Evolutionary conservation across 2,797 vertebrate genomes (phyloP).

Genomic region (Tragopan temminckii): DNA sequence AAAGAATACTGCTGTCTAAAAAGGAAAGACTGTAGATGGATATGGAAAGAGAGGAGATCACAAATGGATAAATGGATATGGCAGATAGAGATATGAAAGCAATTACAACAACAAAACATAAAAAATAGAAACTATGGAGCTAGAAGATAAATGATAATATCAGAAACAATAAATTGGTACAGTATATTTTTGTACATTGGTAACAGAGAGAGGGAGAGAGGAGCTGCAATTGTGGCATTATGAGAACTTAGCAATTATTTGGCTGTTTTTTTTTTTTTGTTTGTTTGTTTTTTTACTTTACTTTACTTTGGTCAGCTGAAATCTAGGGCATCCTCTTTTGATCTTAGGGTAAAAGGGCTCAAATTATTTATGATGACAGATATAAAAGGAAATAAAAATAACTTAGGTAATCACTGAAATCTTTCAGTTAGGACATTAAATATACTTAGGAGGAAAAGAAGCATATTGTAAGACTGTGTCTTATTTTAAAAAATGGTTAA

Average conservation of each 20-base stretch:
- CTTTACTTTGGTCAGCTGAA: background rate
- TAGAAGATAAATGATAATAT: background rate
- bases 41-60: background rate
- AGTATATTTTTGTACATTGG: background rate
- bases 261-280: background rate
- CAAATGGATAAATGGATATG: background rate
- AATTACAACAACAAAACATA: background rate
- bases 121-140: background rate
- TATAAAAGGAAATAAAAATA: conserved; percentile 54
- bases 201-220: too few relatives aligned
- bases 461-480: conserved; percentile 28
- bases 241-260: background rate
- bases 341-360: background rate
- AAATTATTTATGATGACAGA: conserved; percentile 37
- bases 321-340: background rate
- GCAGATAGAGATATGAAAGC: background rate
- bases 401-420: conserved; percentile 53
- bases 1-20: background rate
- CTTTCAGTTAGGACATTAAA: conserved; percentile 41
- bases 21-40: background rate
- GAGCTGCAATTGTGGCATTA: too few relatives aligned
- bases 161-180: background rate
- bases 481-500: conserved; percentile 50
- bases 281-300: background rate
- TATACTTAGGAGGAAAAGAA: conserved; percentile 37